Evolutionary conservation across 2,888 invertebrate species (phyloP).

Genomic region (Schizotus pectinicornis): DNA sequence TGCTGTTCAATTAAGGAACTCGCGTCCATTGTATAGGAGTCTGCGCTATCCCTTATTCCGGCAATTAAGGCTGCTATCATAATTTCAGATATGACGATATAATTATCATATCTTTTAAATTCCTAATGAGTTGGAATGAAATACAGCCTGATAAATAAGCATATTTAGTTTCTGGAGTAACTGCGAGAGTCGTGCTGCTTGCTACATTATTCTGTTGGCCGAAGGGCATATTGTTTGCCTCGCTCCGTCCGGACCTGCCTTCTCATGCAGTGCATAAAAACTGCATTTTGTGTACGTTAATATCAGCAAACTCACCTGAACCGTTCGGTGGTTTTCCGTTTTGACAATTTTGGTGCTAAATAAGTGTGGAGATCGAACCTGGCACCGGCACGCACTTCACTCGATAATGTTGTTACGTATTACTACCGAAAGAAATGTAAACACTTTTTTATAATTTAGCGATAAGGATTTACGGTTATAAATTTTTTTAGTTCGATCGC

Average conservation of each 20-base stretch:
- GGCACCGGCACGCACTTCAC: too few relatives aligned
- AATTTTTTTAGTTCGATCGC: too few relatives aligned
- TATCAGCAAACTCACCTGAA: constrained; percentile 17
- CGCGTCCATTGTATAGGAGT: too few relatives aligned
- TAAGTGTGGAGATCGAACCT: constrained; percentile 3
- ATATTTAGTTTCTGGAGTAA: constrained; percentile 28
- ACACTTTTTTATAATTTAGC: too few relatives aligned
- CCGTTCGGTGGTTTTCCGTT: neutral
- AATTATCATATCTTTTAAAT: constrained; percentile 29
- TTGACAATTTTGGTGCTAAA: constrained; percentile 8
- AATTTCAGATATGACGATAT: constrained; percentile 24
- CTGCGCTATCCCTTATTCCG: too few relatives aligned
- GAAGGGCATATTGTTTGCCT: constrained; percentile 22
- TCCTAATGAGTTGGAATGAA: constrained; percentile 30
- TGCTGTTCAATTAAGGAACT: too few relatives aligned
- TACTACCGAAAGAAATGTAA: too few relatives aligned
- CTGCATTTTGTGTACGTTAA: constrained; percentile 17
- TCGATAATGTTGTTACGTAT: too few relatives aligned
- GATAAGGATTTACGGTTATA: too few relatives aligned
- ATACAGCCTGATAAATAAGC: constrained; percentile 30
- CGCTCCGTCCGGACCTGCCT: constrained; percentile 24
- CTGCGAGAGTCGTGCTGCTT: constrained; percentile 28
- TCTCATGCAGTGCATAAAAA: constrained; percentile 25
- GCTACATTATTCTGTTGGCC: constrained; percentile 27
- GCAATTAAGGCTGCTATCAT: neutral